Conservation (phyloP, 2,113 vertebrate species). For the Lonchura striata region DNA sequence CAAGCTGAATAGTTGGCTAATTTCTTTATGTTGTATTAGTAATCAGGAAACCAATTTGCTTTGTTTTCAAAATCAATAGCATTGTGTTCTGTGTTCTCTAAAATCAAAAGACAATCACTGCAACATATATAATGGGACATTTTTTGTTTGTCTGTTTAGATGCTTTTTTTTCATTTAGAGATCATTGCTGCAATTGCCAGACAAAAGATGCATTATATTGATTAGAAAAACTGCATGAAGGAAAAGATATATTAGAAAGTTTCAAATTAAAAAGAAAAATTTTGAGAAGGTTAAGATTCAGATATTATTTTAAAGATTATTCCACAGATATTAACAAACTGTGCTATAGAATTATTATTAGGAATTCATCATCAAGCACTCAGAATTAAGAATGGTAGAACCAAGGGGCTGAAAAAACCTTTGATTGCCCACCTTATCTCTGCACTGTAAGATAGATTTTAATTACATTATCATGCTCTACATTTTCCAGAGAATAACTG, state of each 20-base stretch:
- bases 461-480: neutral
- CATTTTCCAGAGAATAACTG: neutral
- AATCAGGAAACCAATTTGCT: neutral
- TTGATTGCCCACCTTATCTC: neutral
- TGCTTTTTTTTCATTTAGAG: fast-evolving
- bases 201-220: neutral
- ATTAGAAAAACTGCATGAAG: neutral
- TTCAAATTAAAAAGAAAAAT: neutral
- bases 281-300: neutral
- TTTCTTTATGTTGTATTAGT: neutral
- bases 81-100: neutral
- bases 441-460: neutral
- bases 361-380: neutral
- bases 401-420: neutral
- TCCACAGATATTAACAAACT: neutral
- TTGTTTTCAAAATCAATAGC: neutral
- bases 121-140: neutral
- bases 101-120: neutral
- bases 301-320: neutral
- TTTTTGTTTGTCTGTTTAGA: neutral
- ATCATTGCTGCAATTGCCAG: neutral
- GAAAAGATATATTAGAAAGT: neutral
- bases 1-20: neutral
- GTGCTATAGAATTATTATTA: neutral
- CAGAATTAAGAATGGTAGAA: neutral